Evolutionary conservation across 2,113 vertebrate species (phyloP).

Genomic region (Lutjanus erythropterus): DNA sequence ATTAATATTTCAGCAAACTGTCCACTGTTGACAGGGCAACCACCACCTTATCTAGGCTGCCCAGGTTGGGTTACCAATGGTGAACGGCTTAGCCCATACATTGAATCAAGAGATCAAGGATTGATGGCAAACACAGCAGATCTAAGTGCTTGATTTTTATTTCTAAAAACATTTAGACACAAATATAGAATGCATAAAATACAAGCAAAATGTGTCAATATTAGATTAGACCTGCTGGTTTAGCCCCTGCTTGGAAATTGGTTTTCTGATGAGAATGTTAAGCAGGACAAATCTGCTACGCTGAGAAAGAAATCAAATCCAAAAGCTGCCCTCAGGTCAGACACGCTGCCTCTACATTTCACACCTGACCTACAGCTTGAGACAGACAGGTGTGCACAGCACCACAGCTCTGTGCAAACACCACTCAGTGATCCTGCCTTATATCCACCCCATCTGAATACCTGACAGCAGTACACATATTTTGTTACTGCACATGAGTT

Average conservation of each 20-base stretch:
- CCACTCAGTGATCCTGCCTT: background rate
- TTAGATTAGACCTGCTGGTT: background rate
- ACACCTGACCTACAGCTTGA: slow-evolving; percentile 47
- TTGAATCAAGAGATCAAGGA: slow-evolving; percentile 66
- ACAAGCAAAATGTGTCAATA: background rate
- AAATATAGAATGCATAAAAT: background rate
- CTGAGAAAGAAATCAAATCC: background rate
- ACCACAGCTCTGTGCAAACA: background rate
- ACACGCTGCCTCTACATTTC: slow-evolving; percentile 49
- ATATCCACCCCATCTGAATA: background rate
- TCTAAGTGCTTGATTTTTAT: background rate
- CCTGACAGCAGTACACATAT: too few species aligned
- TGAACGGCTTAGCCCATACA: slow-evolving; percentile 37
- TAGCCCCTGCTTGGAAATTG: background rate
- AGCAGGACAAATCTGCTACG: background rate
- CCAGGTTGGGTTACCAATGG: slow-evolving; percentile 77
- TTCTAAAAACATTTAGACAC: background rate
- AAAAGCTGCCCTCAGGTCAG: slow-evolving; percentile 9
- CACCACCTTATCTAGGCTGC: slow-evolving; percentile 77
- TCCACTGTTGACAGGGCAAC: slow-evolving; percentile 81
- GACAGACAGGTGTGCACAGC: slow-evolving; percentile 30
- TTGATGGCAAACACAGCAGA: background rate
- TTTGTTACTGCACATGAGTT: too few species aligned
- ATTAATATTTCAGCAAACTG: slow-evolving; percentile 85
- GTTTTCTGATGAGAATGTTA: background rate